phyloP scores from a whole-genome alignment of 2,888 invertebrate genomes.

The Mythimna pallens region DNA sequence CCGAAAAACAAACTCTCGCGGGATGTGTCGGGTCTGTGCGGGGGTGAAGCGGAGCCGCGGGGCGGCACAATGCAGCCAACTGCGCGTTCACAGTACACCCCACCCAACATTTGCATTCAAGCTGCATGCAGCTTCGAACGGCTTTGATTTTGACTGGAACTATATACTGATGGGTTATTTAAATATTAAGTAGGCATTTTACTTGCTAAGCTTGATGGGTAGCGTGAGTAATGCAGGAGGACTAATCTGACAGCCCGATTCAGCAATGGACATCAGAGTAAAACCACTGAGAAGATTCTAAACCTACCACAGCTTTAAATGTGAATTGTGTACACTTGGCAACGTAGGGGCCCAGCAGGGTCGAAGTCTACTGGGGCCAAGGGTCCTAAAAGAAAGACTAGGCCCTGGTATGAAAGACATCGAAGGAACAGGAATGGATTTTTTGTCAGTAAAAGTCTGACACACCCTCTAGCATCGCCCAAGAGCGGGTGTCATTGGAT shows the following conservation, averaged over 20 bases:
- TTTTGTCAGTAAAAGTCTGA: too few species aligned
- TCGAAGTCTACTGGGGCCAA: too few species aligned
- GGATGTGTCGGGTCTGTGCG: conserved; percentile 79
- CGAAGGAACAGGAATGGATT: too few species aligned
- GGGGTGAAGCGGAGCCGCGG: conserved; percentile 62
- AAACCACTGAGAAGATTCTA: background rate
- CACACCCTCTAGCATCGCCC: too few species aligned
- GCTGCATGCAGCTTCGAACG: conserved; percentile 80
- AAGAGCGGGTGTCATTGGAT: too few species aligned
- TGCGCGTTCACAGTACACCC: conserved; percentile 86
- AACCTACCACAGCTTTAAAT: too few species aligned
- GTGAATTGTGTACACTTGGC: too few species aligned
- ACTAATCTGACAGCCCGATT: conserved; percentile 9
- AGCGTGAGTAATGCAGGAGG: background rate
- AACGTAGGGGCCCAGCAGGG: too few species aligned
- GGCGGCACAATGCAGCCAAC: conserved; percentile 88
- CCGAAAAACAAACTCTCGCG: conserved; percentile 91
- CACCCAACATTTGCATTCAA: conserved; percentile 85
- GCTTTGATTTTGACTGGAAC: conserved; percentile 79
- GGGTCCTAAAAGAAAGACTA: too few species aligned
- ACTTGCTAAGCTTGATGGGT: conserved; percentile 42
- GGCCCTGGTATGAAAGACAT: too few species aligned
- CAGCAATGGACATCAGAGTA: background rate
- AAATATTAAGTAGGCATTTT: conserved; percentile 62
- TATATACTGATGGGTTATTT: conserved; percentile 59